Conservation (phyloP, 2,113 vertebrate species). For the Urocynchramus pylzowi region DNA sequence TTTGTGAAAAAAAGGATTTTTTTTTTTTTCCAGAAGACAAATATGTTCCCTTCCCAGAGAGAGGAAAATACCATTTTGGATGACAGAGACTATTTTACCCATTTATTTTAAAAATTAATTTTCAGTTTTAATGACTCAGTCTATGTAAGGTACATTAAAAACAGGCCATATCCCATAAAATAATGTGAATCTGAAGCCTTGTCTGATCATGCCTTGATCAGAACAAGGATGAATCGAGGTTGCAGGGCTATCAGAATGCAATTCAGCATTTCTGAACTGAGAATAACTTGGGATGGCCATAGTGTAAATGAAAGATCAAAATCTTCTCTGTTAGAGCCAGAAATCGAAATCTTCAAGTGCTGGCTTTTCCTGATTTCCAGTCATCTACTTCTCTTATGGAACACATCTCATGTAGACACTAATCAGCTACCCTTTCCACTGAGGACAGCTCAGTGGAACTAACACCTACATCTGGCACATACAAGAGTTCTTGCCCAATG, state of each 20-base stretch:
- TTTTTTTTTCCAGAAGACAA: not conserved
- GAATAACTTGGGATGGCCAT: slow-evolving; percentile 38
- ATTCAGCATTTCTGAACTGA: slow-evolving; percentile 21
- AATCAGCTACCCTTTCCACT: not conserved
- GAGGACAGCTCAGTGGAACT: slow-evolving; percentile 30
- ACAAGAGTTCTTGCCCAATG: not conserved
- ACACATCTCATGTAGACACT: slow-evolving; percentile 4
- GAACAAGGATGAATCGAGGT: not conserved
- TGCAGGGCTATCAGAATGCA: not conserved
- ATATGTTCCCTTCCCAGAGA: not conserved
- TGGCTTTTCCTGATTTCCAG: slow-evolving; percentile 31
- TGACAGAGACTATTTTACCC: not conserved
- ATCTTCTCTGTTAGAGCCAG: slow-evolving; percentile 45
- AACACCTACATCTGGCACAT: not conserved
- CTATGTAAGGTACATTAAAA: not conserved
- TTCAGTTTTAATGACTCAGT: not conserved
- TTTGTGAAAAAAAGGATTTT: not conserved
- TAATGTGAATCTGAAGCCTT: not conserved
- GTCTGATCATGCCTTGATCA: not conserved
- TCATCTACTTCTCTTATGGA: slow-evolving; percentile 23
- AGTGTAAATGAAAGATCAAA: slow-evolving; percentile 61
- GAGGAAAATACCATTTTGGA: not conserved
- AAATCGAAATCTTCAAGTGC: not conserved
- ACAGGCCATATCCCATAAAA: not conserved
- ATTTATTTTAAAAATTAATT: not conserved